Evolutionary conservation across 1,140 invertebrate genomes (phyloP), one percentile per base, ranked within the genome.

Genomic region (Drosophila bocki): DNA sequence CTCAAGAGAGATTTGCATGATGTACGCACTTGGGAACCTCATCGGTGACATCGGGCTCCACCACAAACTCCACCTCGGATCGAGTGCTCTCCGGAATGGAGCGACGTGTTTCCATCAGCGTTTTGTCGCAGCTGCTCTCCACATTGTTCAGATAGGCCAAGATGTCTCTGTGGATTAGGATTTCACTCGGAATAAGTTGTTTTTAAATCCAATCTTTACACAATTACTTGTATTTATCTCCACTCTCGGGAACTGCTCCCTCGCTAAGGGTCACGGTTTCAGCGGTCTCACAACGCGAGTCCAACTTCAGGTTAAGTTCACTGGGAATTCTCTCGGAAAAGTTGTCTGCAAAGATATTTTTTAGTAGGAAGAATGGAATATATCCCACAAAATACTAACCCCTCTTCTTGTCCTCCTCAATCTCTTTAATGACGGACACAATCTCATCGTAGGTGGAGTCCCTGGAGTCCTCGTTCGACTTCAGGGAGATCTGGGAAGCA

Each of bases 371-470:
- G 0, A 13, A 3, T 7, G 19, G 0, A 26, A 8, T n/a, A 26
- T 11, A n/a, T 19, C 15, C 3, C 6, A 3, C 2, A 5, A 7
- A 2, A 3, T n/a, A n/a, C 33, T 33, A 6, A 92, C 91, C 91
- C 70, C 80, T 78, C 44, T 92, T 93, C 26, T 92, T 92, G 41
- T 93, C 91, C 61, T 93, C 91, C 54, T 93, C 92, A 12, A 93
- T 93, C 50, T 93, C 92, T 41, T 93, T 93, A n/a, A 93, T 93
- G 0, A 93, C 88, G 0, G 91, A 92, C 3, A 91, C 92, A 15
- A 93, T 93, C 42, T 93, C 92, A 35, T 93, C 83, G 56, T 93
- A 93, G 1, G 91, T 93, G 0, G 92, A 93, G 22, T 85, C 86
- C 32, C 91, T 75, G 0, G 91, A 93, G 29, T 90, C 81, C 9